Conservation (phyloP, 2,888 invertebrate species). For the Lutraria lutraria region DNA sequence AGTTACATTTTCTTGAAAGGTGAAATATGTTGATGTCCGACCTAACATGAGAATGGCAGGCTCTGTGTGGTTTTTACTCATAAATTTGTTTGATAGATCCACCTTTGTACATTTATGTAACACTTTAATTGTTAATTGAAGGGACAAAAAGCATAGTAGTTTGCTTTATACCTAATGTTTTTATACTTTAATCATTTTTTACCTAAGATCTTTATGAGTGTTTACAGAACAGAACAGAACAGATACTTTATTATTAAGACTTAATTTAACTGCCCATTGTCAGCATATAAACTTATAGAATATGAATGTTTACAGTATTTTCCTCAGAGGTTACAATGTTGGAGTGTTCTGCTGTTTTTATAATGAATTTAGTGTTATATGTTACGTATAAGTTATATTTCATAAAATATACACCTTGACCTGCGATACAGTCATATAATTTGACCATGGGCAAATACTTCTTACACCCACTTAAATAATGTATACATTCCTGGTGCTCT, state of each 20-base stretch:
- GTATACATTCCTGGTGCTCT: background rate
- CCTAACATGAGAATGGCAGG: background rate
- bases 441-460: conserved; percentile 18
- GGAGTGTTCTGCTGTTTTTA: too few relatives aligned
- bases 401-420: too few relatives aligned
- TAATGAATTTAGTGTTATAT: too few relatives aligned
- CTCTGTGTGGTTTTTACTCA: background rate
- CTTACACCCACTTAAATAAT: background rate
- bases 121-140: background rate
- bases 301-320: background rate
- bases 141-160: background rate
- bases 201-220: too few relatives aligned
- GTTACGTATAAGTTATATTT: too few relatives aligned
- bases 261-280: too few relatives aligned
- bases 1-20: background rate
- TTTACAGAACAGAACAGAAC: too few relatives aligned
- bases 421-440: background rate
- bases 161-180: too few relatives aligned
- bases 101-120: background rate
- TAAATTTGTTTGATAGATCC: background rate
- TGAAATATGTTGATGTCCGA: background rate
- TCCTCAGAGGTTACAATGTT: too few relatives aligned
- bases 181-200: too few relatives aligned
- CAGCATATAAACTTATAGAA: background rate
- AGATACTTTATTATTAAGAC: too few relatives aligned